A percentile compares a stretch with the other conserved stretches of the same genome.
Evolutionary conservation across 2,888 invertebrate species (phyloP).

Genomic region (Frankliniella fusca): DNA sequence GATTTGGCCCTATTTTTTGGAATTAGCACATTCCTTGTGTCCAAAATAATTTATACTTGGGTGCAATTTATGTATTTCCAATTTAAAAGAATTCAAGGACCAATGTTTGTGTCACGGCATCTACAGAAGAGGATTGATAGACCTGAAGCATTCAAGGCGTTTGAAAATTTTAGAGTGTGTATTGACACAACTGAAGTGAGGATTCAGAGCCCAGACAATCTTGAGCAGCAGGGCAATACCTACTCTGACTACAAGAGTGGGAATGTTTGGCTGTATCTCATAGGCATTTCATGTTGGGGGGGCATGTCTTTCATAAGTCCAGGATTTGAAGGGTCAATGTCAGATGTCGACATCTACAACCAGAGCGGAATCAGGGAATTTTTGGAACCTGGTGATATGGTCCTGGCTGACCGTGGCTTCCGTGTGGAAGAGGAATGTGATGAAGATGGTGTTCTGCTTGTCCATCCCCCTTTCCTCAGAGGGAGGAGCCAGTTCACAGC

Average conservation of each 20-base stretch:
- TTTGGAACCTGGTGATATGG: background rate
- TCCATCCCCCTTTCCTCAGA: background rate
- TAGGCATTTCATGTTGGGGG: background rate
- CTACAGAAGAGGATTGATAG: background rate
- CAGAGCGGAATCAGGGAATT: background rate
- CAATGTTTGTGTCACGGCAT: background rate
- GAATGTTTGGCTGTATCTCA: background rate
- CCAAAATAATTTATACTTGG: background rate
- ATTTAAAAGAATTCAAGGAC: background rate
- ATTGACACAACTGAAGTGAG: background rate
- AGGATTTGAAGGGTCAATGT: background rate
- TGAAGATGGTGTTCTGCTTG: background rate
- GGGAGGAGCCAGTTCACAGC: background rate
- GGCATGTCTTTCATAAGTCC: background rate
- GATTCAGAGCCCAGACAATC: background rate
- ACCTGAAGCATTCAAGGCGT: background rate
- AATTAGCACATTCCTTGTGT: background rate
- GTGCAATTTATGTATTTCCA: background rate
- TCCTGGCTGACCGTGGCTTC: background rate
- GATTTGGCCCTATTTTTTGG: background rate
- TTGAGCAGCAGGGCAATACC: background rate
- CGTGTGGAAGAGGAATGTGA: background rate
- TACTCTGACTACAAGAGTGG: background rate
- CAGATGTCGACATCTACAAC: background rate
- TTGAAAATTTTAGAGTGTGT: background rate